A percentile compares a stretch with the other conserved stretches of the same genome.
phyloP scores from a whole-genome alignment of 37 sponge, comb jelly and placozoan genomes.

The Oscarella lobularis region DNA sequence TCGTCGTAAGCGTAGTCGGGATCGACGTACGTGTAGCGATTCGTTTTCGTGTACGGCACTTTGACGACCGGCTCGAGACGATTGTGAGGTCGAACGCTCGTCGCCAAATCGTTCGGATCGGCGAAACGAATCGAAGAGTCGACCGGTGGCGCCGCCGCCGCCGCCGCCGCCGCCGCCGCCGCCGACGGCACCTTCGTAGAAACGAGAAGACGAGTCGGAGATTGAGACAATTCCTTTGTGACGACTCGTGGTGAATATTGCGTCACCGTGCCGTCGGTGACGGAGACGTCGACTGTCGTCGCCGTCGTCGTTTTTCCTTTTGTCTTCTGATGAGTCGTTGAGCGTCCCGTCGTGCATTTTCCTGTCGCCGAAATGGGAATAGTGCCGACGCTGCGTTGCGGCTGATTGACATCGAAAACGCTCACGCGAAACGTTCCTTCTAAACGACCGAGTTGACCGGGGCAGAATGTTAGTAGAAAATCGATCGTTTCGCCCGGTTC shows the following conservation, averaged over 20 bases:
- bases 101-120: conserved; percentile 25
- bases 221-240: not conserved
- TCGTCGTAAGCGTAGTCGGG: conserved; percentile 44
- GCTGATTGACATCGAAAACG: conserved; percentile 1
- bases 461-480: conserved; percentile 20
- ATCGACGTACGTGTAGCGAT: conserved; percentile 65
- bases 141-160: not conserved
- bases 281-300: not conserved
- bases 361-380: not conserved
- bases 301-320: not conserved
- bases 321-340: too few species aligned
- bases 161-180: not conserved
- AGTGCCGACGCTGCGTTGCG: not conserved
- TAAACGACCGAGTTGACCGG: conserved; percentile 38
- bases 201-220: not conserved
- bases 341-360: not conserved
- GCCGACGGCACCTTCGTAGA: not conserved
- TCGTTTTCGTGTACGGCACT: conserved; percentile 42
- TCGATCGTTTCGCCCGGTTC: not conserved
- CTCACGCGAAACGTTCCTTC: conserved; percentile 20
- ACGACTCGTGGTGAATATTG: not conserved
- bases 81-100: conserved; percentile 51
- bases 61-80: conserved; percentile 4
- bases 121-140: conserved; percentile 2
- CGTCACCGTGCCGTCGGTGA: not conserved